Percentiles rank a stretch among this genome's conserved stretches.
phyloP scores from a whole-genome alignment of 2,113 vertebrate species.

The Lepus americanus region DNA sequence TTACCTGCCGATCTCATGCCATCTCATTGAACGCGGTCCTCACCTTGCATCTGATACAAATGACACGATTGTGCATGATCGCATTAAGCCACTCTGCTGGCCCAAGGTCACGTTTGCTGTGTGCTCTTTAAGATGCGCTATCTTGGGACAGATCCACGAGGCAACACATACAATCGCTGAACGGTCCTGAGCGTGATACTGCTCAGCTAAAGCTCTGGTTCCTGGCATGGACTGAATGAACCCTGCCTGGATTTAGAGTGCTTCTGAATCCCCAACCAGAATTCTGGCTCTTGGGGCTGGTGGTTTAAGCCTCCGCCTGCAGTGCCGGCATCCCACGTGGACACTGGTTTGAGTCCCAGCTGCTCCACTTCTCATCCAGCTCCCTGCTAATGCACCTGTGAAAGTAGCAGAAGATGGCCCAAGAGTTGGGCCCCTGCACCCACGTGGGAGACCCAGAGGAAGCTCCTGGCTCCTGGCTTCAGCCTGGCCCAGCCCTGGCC shows the following conservation, averaged over 20 bases:
- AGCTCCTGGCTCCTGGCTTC: too few relatives aligned
- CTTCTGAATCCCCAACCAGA: not conserved
- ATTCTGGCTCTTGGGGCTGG: not conserved
- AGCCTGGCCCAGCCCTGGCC: too few relatives aligned
- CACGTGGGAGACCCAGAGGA: too few relatives aligned
- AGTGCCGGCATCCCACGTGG: too few relatives aligned
- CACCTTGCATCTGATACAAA: not conserved
- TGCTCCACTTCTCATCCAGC: too few relatives aligned
- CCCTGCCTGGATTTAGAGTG: not conserved
- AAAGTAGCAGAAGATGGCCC: too few relatives aligned
- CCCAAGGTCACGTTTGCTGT: not conserved
- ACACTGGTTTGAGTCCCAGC: too few relatives aligned
- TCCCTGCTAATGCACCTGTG: too few relatives aligned
- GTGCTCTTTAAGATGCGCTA: not conserved
- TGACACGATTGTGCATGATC: not conserved
- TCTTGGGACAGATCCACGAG: conserved; percentile 47
- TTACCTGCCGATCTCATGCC: not conserved
- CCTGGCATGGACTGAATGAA: not conserved
- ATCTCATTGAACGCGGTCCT: not conserved
- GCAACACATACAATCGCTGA: not conserved
- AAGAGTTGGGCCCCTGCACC: too few relatives aligned
- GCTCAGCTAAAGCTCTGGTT: not conserved
- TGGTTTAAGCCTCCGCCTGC: too few relatives aligned
- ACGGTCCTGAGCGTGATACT: not conserved
- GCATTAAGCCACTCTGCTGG: not conserved